Base-by-base conservation (phyloP, 2,888 invertebrate species). In the Hymenopus coronatus region DNA sequence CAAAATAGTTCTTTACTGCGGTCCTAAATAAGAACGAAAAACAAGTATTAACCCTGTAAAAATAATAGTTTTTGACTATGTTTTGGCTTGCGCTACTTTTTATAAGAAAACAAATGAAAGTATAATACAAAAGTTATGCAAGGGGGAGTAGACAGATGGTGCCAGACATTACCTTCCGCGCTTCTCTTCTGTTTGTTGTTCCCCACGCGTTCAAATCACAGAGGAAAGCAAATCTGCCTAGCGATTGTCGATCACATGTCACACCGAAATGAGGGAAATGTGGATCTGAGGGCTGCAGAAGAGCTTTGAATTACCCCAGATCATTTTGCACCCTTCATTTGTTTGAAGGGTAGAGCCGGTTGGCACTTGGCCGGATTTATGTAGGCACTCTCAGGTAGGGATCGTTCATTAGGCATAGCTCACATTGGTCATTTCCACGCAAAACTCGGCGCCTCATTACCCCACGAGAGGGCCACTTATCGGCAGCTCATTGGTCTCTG, bases 401-500 rank as follows among this genome's bases (percentile, higher is more conserved):
- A 70, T 70, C 25, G 54, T 70, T 70, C 54, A 70, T 70, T 70
- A 70, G 54, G 54, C 20, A 70, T 70, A 25, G 54, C 20, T 70
- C 54, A 70, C 54, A 70, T 70, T 70, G 54, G 54, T 70, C 54
- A 70, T 70, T 70, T 70, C 54, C 54, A 70, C 54, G 54, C 54
- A 70, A 70, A 70, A 70, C 54, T 70, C 54, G 54, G 54, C 54
- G 54, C 20, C 54, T 70, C 54, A 70, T 70, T 70, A 20, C 54
- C 54, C 54, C 54, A 87, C 82, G 87, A 87, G 82, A 70, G 30
- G 20, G 1, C 82, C 87, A 87, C 87, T 87, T 87, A 82, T 33
- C 33, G 33, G 33, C 14, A 81, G 86, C 70, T 86, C 81, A 81
- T 86, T 86, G 70, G 40, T 70, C 28, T 87, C 87, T 82, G 82